phyloP scores from a whole-genome alignment of 2,113 vertebrate genomes.

The Bucco capensis region DNA sequence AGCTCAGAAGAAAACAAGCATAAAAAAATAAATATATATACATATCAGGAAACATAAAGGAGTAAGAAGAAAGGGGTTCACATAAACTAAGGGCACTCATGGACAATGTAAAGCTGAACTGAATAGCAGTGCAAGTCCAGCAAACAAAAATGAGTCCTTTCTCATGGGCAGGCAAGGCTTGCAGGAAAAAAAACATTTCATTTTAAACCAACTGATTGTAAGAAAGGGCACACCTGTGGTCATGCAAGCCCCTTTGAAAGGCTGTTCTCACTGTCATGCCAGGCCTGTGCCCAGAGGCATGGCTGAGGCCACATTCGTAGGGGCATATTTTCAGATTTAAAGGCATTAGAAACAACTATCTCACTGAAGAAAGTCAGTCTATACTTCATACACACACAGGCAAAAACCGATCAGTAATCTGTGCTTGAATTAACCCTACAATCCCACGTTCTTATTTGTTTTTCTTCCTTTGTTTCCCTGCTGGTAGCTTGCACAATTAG shows the following conservation, averaged over 20 bases:
- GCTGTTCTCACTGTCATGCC: neutral
- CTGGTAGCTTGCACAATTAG: neutral
- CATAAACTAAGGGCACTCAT: neutral
- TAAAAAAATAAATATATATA: neutral
- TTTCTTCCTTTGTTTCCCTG: neutral
- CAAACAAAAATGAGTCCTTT: neutral
- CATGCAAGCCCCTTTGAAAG: neutral
- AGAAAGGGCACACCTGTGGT: neutral
- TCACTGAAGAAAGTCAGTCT: neutral
- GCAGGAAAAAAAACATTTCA: neutral
- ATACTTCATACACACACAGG: neutral
- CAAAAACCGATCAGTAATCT: neutral
- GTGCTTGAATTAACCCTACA: neutral
- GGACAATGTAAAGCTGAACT: neutral
- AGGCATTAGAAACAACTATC: neutral
- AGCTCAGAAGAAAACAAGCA: neutral
- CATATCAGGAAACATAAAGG: neutral
- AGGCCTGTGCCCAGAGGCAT: neutral
- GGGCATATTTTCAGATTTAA: too few species aligned
- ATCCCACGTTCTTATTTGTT: neutral
- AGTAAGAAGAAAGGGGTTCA: neutral
- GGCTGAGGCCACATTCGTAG: neutral
- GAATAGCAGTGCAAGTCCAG: neutral
- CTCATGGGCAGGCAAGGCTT: neutral
- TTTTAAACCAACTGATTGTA: neutral